Evolutionary conservation across 2,797 vertebrate species (phyloP).

Genomic region (Cercopithecus diana): DNA sequence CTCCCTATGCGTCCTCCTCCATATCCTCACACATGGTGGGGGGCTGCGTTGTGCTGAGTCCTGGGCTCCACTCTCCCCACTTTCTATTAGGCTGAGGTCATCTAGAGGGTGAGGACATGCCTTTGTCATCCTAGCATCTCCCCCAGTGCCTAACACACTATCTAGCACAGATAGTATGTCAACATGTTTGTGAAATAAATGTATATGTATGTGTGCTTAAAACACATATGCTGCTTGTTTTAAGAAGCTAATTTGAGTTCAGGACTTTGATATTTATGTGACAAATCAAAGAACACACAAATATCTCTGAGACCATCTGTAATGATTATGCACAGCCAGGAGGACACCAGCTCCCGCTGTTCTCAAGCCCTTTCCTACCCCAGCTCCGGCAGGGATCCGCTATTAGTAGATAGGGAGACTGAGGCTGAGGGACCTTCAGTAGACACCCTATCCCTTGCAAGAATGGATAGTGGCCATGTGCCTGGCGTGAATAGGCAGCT

Average conservation of each 20-base stretch:
- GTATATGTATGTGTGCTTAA: too few relatives aligned
- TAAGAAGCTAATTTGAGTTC: slow-evolving; percentile 5
- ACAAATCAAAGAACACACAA: background rate
- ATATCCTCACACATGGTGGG: too few relatives aligned
- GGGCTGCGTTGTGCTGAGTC: background rate
- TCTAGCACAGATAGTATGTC: background rate
- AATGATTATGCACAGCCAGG: background rate
- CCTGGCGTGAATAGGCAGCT: background rate
- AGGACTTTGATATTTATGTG: slow-evolving; percentile 5
- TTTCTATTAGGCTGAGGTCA: background rate
- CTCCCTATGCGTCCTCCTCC: background rate
- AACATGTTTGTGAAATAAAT: background rate
- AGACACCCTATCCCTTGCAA: background rate
- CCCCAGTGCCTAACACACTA: background rate
- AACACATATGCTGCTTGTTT: background rate
- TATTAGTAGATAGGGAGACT: background rate
- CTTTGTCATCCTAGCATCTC: background rate
- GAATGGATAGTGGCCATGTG: fast-evolving
- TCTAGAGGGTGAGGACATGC: background rate
- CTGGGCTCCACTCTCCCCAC: too few relatives aligned
- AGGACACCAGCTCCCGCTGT: background rate
- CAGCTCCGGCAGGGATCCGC: fast-evolving
- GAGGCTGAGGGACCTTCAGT: background rate
- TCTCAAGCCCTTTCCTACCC: background rate
- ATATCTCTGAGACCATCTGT: background rate